Percentiles rank a stretch among this genome's conserved stretches.
These are phyloP conservation scores for Machimus atricapillus DNA, from an alignment of 2,888 invertebrate genomes.

Conservation along the genomic window DNA sequence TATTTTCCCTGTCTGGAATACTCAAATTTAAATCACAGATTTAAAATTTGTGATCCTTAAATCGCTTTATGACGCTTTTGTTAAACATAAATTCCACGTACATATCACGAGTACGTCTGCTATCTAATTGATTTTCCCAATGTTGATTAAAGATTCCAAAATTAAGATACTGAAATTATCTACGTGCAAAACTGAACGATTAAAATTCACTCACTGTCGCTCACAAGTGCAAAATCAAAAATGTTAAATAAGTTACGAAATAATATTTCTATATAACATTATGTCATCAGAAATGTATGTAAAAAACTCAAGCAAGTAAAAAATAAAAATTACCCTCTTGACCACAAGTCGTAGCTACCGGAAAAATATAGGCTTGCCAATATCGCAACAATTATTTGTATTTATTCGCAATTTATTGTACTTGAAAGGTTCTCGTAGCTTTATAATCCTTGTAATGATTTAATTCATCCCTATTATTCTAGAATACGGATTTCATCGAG, in stretches of 20 bases:
- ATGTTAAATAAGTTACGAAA: no score
- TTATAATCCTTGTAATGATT: neutral
- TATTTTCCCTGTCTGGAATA: no score
- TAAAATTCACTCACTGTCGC: neutral
- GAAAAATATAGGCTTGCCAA: neutral
- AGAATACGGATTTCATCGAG: conserved; percentile 96
- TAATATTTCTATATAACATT: neutral
- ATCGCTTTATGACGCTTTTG: no score
- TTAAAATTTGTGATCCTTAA: no score
- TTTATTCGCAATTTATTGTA: neutral
- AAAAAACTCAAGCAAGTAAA: neutral
- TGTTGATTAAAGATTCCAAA: no score
- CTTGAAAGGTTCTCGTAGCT: no score
- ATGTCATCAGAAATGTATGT: neutral
- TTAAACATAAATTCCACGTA: no score
- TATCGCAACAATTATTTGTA: neutral
- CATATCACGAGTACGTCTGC: no score
- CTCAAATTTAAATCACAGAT: no score
- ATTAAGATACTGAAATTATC: no score
- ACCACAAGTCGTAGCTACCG: neutral
- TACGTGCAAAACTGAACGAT: no score
- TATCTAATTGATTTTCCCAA: no score
- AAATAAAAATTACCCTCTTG: neutral
- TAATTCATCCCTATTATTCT: conserved; percentile 8
- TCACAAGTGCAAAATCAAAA: neutral